Evolutionary conservation across 2,888 invertebrate genomes (phyloP).

Genomic region (Caenorhabditis angaria): DNA sequence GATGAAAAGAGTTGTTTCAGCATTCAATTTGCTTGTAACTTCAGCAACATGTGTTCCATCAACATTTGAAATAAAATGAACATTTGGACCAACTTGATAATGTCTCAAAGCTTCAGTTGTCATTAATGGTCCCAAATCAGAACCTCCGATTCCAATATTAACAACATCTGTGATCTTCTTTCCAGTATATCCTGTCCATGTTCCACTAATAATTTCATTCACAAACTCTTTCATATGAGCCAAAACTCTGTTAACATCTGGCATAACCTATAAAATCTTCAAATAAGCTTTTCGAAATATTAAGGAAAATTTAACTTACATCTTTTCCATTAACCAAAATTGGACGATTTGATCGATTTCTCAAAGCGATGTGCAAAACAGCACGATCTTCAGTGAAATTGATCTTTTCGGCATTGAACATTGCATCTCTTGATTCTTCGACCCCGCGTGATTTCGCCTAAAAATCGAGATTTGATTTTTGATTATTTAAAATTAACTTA

Average conservation of each 20-base stretch:
- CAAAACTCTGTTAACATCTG: constrained; percentile 88
- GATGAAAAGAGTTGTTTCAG: constrained; percentile 94
- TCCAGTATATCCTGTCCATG: constrained; percentile 84
- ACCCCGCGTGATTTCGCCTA: constrained; percentile 82
- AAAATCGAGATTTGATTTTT: constrained; percentile 21
- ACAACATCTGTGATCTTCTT: constrained; percentile 94
- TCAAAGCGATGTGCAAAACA: constrained; percentile 91
- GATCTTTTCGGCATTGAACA: constrained; percentile 92
- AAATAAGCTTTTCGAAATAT: constrained; percentile 6
- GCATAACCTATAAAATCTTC: constrained; percentile 77
- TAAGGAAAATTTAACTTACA: constrained; percentile 75
- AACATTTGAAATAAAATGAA: constrained; percentile 97
- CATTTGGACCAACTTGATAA: constrained; percentile 83
- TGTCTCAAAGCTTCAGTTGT: constrained; percentile 96
- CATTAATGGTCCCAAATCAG: constrained; percentile 81
- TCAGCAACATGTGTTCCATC: constrained; percentile 98
- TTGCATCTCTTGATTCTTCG: constrained; percentile 85
- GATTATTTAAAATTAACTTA: constrained; percentile 76
- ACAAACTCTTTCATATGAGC: constrained; percentile 94
- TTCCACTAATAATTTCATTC: constrained; percentile 76
- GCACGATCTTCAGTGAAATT: constrained; percentile 97
- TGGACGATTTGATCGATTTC: constrained; percentile 84
- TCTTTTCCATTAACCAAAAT: constrained; percentile 87
- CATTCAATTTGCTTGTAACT: constrained; percentile 86
- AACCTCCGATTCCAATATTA: constrained; percentile 99